phyloP scores from a whole-genome alignment of 2,797 vertebrate genomes.

The Brachyrhaphis roseni region DNA sequence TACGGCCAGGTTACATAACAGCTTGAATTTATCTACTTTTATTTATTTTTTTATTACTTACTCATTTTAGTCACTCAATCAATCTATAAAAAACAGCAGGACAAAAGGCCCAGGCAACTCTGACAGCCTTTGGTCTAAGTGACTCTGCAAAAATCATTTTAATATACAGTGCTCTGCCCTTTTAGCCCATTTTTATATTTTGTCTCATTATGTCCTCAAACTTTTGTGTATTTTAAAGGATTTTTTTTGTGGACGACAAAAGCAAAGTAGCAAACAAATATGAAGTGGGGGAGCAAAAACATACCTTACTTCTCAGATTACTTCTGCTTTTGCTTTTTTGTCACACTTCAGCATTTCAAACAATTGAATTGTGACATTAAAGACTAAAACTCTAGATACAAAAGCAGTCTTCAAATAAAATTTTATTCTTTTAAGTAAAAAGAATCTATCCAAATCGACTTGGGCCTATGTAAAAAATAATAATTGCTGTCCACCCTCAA shows the following conservation, averaged over 20 bases:
- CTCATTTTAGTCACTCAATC: conserved; percentile 12
- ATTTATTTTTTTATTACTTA: conserved; percentile 31
- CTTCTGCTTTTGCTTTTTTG: background rate
- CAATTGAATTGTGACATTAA: background rate
- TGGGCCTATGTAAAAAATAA: background rate
- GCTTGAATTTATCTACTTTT: conserved; percentile 38
- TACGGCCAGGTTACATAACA: conserved; percentile 9
- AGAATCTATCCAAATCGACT: background rate
- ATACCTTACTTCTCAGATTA: background rate
- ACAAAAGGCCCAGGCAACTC: background rate
- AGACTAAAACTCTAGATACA: background rate
- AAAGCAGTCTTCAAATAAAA: background rate
- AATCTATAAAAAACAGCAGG: conserved; percentile 28
- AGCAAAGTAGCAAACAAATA: background rate
- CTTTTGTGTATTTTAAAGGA: background rate
- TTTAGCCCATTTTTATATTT: background rate
- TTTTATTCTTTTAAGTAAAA: background rate
- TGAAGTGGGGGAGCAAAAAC: background rate
- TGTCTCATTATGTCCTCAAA: background rate
- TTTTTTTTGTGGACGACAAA: background rate
- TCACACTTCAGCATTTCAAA: background rate
- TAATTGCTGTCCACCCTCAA: background rate
- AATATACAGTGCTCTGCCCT: background rate
- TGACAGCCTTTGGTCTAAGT: background rate
- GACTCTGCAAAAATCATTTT: background rate